These are phyloP conservation scores for Drosophila basisetae DNA, from an alignment of 2,888 invertebrate species.

Conservation along the genomic window DNA sequence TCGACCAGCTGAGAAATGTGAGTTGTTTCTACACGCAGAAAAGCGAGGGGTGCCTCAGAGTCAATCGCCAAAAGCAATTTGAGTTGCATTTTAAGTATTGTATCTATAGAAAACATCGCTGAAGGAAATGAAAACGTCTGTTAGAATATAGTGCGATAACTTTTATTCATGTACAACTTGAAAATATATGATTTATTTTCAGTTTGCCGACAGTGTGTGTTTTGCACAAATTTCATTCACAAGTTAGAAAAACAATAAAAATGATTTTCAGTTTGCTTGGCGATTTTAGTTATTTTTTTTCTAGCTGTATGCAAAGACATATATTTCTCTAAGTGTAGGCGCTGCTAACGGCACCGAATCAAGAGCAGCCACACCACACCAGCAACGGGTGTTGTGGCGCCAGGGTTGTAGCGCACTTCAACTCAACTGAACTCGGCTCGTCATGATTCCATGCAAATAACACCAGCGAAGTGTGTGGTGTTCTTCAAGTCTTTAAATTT, in stretches of 20 bases:
- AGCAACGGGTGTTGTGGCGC: conserved; percentile 10
- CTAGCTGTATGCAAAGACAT: background rate
- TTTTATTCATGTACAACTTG: background rate
- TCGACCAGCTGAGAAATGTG: conserved; percentile 42
- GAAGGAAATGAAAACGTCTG: background rate
- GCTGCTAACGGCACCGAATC: background rate
- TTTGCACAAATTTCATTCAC: background rate
- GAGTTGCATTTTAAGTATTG: background rate
- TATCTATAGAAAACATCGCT: accelerated
- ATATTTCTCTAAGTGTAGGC: background rate
- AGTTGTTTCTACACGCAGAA: background rate
- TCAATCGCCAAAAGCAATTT: background rate
- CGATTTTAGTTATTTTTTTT: background rate
- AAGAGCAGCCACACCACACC: background rate
- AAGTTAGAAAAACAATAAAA: background rate
- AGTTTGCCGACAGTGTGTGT: background rate
- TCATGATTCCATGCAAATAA: conserved; percentile 6
- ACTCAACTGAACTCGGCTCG: background rate
- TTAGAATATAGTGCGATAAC: background rate
- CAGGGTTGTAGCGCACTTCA: conserved; percentile 31
- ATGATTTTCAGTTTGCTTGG: background rate
- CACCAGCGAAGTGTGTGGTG: background rate
- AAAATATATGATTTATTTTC: background rate
- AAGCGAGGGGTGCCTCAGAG: background rate
- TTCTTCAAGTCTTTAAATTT: background rate